A percentile compares a stretch with the other conserved stretches of the same genome.
phyloP scores from a whole-genome alignment of 2,888 invertebrate species.

The Ichneumoninae sp. region DNA sequence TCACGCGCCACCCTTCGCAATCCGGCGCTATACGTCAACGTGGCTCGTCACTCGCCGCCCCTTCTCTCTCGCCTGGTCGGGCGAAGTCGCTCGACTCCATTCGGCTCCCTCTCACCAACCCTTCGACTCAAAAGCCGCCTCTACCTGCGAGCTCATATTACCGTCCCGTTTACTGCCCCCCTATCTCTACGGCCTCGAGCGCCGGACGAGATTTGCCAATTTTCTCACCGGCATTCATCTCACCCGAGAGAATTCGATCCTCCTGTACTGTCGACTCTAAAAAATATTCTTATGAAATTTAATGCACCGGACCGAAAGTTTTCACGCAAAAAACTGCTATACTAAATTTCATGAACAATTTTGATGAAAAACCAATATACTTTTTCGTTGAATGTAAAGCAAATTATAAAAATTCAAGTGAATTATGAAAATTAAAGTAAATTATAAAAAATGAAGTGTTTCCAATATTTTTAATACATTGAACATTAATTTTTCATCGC shows the following conservation, averaged over 20 bases:
- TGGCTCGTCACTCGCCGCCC: background rate
- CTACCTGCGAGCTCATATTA: background rate
- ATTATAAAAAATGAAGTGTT: too few relatives aligned
- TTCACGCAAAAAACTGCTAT: too few relatives aligned
- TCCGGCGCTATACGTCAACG: background rate
- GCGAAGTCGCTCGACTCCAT: constrained; percentile 28
- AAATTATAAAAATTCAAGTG: too few relatives aligned
- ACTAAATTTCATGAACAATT: too few relatives aligned
- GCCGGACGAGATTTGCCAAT: constrained; percentile 36
- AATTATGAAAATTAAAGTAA: too few relatives aligned
- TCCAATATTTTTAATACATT: too few relatives aligned
- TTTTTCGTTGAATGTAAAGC: too few relatives aligned
- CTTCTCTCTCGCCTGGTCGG: background rate
- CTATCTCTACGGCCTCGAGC: background rate
- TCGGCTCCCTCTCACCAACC: constrained; percentile 4
- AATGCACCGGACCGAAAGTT: too few relatives aligned
- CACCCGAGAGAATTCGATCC: background rate
- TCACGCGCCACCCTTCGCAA: constrained; percentile 16
- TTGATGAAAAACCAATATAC: too few relatives aligned
- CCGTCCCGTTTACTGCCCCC: background rate
- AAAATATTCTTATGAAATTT: too few relatives aligned
- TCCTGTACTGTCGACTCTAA: too few relatives aligned
- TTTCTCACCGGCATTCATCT: constrained; percentile 39
- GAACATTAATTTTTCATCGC: too few relatives aligned
- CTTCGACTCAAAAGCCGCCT: constrained; percentile 24